Evolutionary conservation across 1,140 invertebrate genomes (phyloP).

Genomic region (Drosophila dunni): DNA sequence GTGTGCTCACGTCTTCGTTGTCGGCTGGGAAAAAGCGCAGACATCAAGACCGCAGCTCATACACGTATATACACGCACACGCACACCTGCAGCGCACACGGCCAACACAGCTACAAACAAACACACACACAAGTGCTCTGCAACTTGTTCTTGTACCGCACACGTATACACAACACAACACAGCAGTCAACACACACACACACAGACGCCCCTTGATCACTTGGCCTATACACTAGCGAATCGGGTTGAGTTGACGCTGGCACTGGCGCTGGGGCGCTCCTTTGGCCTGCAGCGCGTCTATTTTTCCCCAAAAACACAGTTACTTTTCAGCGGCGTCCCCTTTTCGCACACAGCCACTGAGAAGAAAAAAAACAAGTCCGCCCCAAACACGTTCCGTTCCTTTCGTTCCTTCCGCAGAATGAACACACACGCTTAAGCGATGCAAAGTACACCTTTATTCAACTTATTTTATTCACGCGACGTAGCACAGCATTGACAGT

Average conservation of each 20-base stretch:
- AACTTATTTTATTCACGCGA: conserved; percentile 17
- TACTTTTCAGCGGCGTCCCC: conserved; percentile 56
- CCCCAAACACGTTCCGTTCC: conserved; percentile 70
- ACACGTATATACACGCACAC: conserved; percentile 35
- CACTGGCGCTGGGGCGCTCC: conserved; percentile 46
- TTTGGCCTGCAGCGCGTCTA: conserved; percentile 49
- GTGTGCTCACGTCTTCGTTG: conserved; percentile 64
- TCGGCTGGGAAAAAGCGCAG: conserved; percentile 75
- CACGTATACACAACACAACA: conserved; percentile 1
- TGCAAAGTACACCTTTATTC: background rate
- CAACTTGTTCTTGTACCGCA: conserved; percentile 70
- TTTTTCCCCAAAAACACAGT: conserved; percentile 58
- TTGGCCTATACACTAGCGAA: conserved; percentile 47
- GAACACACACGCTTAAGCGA: background rate
- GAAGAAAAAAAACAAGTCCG: conserved; percentile 55
- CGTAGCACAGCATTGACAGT: conserved; percentile 16
- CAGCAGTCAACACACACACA: conserved; percentile 9
- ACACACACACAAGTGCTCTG: conserved; percentile 35
- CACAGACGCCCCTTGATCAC: conserved; percentile 61
- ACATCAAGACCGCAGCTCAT: conserved; percentile 71
- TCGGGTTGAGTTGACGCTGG: conserved; percentile 57
- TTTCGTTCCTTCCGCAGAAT: conserved; percentile 46
- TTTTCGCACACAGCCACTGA: conserved; percentile 47
- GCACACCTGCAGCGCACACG: conserved; percentile 34
- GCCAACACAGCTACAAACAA: conserved; percentile 19